phyloP scores from a whole-genome alignment of 1,140 invertebrate species.

The Hyles vespertilio region DNA sequence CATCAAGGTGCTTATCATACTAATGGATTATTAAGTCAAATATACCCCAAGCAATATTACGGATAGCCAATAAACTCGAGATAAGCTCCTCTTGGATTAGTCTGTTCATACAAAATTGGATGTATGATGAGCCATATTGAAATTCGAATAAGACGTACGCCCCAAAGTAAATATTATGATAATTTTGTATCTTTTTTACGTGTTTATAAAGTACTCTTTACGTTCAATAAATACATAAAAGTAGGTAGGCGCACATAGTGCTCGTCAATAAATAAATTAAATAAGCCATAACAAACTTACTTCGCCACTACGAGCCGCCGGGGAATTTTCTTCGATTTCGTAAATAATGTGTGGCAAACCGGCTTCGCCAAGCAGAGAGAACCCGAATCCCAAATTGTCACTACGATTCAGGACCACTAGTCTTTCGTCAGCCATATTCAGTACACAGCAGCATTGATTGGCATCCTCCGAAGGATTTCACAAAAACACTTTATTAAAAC shows the following conservation, averaged over 20 bases:
- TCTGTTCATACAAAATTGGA: no score
- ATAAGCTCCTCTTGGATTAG: no score
- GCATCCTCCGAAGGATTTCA: slow-evolving; percentile 54
- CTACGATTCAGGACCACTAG: slow-evolving; percentile 88
- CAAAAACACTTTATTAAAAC: slow-evolving; percentile 47
- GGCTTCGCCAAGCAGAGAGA: slow-evolving; percentile 90
- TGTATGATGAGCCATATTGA: no score
- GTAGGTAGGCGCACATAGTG: slow-evolving; percentile 17
- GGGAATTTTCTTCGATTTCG: slow-evolving; percentile 93
- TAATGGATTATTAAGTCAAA: no score
- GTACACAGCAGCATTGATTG: slow-evolving; percentile 71
- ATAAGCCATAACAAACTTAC: slow-evolving; percentile 76
- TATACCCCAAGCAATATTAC: no score
- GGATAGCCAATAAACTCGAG: no score
- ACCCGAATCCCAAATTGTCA: slow-evolving; percentile 90
- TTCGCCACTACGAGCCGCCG: slow-evolving; percentile 91
- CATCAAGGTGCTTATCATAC: no score
- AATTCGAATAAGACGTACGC: no score
- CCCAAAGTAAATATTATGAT: no score
- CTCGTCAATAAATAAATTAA: neutral
- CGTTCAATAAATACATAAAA: slow-evolving; percentile 6
- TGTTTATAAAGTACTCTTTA: neutral
- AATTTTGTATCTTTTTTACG: no score
- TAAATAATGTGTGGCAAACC: slow-evolving; percentile 94
- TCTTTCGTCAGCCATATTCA: slow-evolving; percentile 90